These are phyloP conservation scores for Dilophus febrilis DNA, from an alignment of 2,888 invertebrate species.

Conservation along the genomic window DNA sequence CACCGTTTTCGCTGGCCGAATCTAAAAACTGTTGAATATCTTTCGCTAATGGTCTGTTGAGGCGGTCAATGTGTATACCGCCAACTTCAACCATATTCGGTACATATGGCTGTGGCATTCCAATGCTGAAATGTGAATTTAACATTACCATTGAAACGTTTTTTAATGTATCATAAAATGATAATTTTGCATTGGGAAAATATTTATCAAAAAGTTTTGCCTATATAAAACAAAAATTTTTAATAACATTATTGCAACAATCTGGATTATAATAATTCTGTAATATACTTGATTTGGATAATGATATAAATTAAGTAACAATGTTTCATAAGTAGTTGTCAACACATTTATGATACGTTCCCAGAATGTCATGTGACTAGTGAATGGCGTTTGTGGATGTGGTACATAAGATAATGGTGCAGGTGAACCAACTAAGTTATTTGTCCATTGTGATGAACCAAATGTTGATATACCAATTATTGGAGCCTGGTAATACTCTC, in stretches of 20 bases:
- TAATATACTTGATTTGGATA: constrained; percentile 7
- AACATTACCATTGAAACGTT: constrained; percentile 6
- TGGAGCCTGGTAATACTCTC: constrained; percentile 14
- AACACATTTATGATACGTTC: constrained; percentile 14
- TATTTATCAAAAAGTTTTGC: constrained; percentile 2
- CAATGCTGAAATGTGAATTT: constrained; percentile 5
- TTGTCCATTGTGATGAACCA: constrained; percentile 6
- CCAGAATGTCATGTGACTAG: constrained; percentile 14
- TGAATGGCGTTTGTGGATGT: neutral
- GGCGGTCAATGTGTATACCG: constrained; percentile 5
- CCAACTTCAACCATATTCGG: constrained; percentile 9
- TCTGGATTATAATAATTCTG: neutral
- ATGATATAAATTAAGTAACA: neutral
- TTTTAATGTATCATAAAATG: constrained; percentile 3
- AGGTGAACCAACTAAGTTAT: constrained; percentile 4
- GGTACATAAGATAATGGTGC: constrained; percentile 5
- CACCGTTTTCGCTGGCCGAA: constrained; percentile 19
- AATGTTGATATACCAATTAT: constrained; percentile 9
- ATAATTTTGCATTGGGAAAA: constrained; percentile 2
- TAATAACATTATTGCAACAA: neutral
- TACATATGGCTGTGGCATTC: constrained; percentile 5
- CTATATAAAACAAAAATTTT: constrained; percentile 1
- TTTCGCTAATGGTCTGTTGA: constrained; percentile 7
- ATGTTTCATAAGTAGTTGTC: constrained; percentile 2
- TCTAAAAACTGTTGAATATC: constrained; percentile 18